phyloP scores from a whole-genome alignment of 2,113 vertebrate species.

The Microtus richardsoni region DNA sequence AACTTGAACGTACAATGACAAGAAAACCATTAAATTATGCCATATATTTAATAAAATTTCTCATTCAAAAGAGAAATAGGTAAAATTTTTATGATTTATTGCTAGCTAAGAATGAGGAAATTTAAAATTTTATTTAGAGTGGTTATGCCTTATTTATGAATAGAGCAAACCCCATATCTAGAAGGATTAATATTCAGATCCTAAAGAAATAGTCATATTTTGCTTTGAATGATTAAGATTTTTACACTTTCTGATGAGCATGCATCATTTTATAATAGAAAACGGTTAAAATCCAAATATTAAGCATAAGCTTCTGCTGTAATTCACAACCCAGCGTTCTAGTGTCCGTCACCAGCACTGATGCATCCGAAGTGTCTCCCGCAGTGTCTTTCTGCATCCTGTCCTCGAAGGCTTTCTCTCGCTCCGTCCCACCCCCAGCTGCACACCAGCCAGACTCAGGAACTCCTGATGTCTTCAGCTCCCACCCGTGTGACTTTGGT shows the following conservation, averaged over 20 bases:
- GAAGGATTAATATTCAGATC: constrained; percentile 32
- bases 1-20: neutral
- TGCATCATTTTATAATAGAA: neutral
- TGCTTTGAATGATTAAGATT: neutral
- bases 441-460: neutral
- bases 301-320: neutral
- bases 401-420: neutral
- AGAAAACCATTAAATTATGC: constrained; percentile 8
- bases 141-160: neutral
- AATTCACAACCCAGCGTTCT: neutral
- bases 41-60: constrained; percentile 29
- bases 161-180: neutral
- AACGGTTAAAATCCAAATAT: neutral
- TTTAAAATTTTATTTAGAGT: constrained; percentile 29
- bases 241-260: neutral
- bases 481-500: neutral
- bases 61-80: neutral
- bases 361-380: neutral
- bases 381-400: neutral
- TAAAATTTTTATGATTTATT: constrained; percentile 28
- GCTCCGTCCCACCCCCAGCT: neutral
- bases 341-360: neutral
- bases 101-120: constrained; percentile 16
- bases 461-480: neutral
- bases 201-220: constrained; percentile 18